Evolutionary conservation across 2,113 vertebrate species (phyloP).

Genomic region (Actinemys pallida): DNA sequence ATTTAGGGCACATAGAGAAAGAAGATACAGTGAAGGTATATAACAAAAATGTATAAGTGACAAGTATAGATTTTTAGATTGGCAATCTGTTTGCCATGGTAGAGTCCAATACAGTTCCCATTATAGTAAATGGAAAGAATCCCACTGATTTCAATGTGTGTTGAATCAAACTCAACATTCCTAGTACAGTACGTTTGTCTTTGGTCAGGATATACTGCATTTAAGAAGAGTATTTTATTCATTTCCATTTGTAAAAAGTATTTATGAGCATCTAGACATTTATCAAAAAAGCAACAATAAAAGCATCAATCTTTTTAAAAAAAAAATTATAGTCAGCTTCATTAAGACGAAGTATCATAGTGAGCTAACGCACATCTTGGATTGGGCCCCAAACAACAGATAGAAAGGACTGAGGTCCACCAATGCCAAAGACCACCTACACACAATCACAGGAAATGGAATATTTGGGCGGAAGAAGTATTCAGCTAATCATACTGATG

Average conservation of each 20-base stretch:
- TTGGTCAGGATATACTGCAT: background rate
- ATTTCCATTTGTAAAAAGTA: background rate
- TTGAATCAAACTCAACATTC: background rate
- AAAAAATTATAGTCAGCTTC: background rate
- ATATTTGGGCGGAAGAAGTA: background rate
- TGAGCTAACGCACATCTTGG: background rate
- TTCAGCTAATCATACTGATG: background rate
- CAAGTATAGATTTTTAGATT: background rate
- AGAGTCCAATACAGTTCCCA: background rate
- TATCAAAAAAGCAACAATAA: background rate
- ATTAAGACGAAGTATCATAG: background rate
- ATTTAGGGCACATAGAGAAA: background rate
- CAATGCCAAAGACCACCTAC: background rate
- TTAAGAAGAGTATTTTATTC: background rate
- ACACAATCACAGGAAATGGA: too few relatives aligned
- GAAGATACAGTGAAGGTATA: background rate
- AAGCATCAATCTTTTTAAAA: background rate
- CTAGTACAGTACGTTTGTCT: background rate
- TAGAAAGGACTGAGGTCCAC: background rate
- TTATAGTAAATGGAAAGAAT: background rate
- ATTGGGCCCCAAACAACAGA: background rate
- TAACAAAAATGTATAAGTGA: background rate
- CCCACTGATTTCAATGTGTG: background rate
- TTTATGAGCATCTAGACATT: background rate
- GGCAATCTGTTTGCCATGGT: background rate